Conservation (phyloP, 2,113 vertebrate genomes). For the Athene cunicularia region DNA sequence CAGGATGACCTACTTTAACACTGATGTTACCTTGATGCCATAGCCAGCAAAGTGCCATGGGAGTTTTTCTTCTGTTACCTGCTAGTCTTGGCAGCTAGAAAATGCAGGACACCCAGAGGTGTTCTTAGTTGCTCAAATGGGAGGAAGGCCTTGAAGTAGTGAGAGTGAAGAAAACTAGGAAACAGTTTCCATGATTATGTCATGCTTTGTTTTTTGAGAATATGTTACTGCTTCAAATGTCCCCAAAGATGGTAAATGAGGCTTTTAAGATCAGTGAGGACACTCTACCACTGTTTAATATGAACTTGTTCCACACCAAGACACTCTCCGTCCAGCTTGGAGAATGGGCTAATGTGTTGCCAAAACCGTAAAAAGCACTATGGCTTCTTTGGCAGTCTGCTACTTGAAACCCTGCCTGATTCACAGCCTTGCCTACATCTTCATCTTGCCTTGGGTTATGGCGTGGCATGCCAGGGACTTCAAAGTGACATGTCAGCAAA, state of each 20-base stretch:
- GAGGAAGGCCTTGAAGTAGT: background rate
- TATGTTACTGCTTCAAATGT: background rate
- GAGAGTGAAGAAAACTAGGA: background rate
- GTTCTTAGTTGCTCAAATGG: background rate
- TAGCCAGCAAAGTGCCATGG: background rate
- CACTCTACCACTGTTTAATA: background rate
- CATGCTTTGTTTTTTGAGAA: background rate
- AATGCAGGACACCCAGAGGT: background rate
- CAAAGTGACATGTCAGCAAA: background rate
- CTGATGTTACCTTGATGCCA: background rate
- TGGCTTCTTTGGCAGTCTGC: background rate
- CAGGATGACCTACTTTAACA: background rate
- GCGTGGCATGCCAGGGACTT: background rate
- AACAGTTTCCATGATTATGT: background rate
- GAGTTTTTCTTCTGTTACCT: background rate
- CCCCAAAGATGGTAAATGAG: background rate
- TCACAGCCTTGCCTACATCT: background rate
- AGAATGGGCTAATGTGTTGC: background rate
- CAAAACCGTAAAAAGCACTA: background rate
- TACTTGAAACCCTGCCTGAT: background rate
- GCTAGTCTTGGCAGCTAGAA: background rate
- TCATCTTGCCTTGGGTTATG: background rate
- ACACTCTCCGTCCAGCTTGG: background rate
- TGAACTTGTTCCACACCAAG: background rate
- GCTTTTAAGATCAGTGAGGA: background rate